Evolutionary conservation across 2,797 vertebrate species (phyloP).

Genomic region (Poeciliopsis turneri): DNA sequence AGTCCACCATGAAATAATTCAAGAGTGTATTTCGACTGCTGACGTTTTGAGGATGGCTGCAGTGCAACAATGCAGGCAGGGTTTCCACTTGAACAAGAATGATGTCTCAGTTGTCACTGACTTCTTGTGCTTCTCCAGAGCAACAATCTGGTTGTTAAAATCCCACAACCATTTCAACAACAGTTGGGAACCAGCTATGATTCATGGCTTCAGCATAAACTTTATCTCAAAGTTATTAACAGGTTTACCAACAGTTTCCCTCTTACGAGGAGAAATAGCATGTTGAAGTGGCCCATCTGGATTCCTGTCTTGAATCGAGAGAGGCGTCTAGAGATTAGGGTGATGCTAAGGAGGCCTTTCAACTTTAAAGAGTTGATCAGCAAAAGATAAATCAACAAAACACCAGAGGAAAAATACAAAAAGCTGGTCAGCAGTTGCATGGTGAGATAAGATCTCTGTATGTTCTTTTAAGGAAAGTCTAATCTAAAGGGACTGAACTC

Average conservation of each 20-base stretch:
- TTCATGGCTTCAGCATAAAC: neutral
- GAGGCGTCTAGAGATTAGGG: neutral
- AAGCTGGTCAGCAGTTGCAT: neutral
- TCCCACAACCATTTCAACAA: neutral
- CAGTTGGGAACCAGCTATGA: neutral
- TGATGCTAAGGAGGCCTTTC: neutral
- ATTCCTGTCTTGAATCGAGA: neutral
- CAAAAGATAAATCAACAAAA: neutral
- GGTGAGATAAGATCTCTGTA: neutral
- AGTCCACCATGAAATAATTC: conserved; percentile 9
- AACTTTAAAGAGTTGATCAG: neutral
- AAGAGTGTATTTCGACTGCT: conserved; percentile 2
- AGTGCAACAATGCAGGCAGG: conserved; percentile 1
- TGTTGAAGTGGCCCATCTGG: neutral
- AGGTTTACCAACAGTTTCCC: neutral
- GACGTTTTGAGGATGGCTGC: conserved; percentile 3
- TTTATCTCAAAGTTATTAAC: neutral
- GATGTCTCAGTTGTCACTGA: neutral
- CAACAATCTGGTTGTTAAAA: neutral
- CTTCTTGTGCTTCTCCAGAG: neutral
- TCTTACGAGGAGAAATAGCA: neutral
- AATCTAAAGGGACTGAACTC: neutral
- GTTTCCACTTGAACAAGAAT: conserved; percentile 6
- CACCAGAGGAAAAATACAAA: neutral
- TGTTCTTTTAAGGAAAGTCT: neutral